phyloP scores from a whole-genome alignment of 2,888 invertebrate species.

The Hydrotaea diabolus region DNA sequence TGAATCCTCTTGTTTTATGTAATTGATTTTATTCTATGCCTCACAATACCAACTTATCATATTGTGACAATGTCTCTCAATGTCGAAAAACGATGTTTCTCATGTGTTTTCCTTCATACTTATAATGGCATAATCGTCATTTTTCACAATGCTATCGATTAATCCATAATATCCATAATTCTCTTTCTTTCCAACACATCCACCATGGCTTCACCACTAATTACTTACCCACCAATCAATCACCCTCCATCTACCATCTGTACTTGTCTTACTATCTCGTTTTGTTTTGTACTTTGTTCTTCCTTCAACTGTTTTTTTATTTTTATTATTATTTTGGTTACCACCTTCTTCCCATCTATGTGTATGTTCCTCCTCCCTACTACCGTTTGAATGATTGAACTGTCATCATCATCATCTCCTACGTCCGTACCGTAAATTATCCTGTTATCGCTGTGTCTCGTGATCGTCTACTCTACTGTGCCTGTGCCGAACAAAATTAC shows the following conservation, averaged over 20 bases:
- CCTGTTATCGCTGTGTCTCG: constrained; percentile 45
- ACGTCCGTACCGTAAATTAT: constrained; percentile 37
- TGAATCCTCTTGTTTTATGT: constrained; percentile 67
- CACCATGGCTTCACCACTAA: too few relatives aligned
- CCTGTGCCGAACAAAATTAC: constrained; percentile 36
- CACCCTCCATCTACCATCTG: not conserved
- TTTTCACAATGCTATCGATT: not conserved
- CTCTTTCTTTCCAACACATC: not conserved
- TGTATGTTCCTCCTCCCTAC: constrained; percentile 49
- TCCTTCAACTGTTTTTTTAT: constrained; percentile 12
- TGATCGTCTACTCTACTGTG: constrained; percentile 36
- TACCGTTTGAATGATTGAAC: constrained; percentile 52
- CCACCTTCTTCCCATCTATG: constrained; percentile 33
- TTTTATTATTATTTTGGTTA: constrained; percentile 26
- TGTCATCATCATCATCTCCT: constrained; percentile 53
- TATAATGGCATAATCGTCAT: not conserved
- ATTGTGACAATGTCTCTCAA: constrained; percentile 2
- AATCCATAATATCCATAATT: not conserved
- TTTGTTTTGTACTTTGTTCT: constrained; percentile 48
- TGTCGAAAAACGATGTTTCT: not conserved
- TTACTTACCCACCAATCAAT: not conserved
- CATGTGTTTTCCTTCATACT: not conserved
- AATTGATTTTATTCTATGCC: constrained; percentile 63
- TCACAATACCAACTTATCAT: not conserved
- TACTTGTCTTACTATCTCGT: constrained; percentile 48